Conservation (phyloP, 2,113 vertebrate species). For the Corythaixoides concolor region DNA sequence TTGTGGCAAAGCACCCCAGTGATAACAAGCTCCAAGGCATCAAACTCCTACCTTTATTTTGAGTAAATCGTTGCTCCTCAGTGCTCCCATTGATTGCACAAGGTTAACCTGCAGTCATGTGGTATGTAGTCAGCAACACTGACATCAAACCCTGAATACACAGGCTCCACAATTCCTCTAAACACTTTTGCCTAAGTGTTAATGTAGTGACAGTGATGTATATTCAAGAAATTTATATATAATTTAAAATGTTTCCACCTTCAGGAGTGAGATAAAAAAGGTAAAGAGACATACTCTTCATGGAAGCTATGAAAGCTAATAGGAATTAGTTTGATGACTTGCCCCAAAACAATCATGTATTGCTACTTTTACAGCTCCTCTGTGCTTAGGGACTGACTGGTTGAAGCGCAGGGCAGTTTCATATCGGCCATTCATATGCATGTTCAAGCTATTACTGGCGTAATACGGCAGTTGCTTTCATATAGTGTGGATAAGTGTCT, state of each 20-base stretch:
- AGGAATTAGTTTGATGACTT: not conserved
- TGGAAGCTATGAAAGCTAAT: not conserved
- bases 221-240: not conserved
- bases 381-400: not conserved
- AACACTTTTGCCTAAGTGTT: not conserved
- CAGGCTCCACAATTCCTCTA: not conserved
- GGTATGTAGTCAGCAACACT: not conserved
- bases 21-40: not conserved
- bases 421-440: not conserved
- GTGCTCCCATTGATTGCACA: not conserved
- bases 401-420: not conserved
- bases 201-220: not conserved
- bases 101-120: not conserved
- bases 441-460: not conserved
- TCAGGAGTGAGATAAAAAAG: not conserved
- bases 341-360: not conserved
- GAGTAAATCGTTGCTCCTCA: not conserved
- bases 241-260: not conserved
- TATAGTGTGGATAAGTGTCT: not conserved
- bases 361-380: not conserved
- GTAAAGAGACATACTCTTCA: not conserved
- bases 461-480: not conserved
- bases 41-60: not conserved
- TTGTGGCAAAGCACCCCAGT: not conserved
- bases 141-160: not conserved